Base-by-base conservation (phyloP, 2,888 invertebrate genomes). In the Panzeria rudis region DNA sequence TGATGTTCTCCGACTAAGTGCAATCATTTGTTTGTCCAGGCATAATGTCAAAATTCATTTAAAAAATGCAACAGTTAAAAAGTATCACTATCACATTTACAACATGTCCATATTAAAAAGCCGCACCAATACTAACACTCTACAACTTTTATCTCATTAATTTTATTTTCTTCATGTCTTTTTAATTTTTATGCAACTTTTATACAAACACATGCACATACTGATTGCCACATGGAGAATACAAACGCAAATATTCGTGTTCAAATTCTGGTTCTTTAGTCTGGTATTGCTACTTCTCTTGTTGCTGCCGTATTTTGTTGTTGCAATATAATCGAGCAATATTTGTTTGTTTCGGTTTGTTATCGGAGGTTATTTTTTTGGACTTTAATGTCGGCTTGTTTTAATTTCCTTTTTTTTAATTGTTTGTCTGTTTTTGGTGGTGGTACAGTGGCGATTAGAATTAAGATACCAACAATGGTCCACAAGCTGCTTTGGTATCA, bases 11-110 rank as follows among this genome's bases (percentile, higher is more conserved):
- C 76, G 86, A 71, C 87, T 89, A 89, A 89, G 89, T 89, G 89
- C 89, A 89, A 89, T 89, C 88, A 89, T 89, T 89, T 89, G 89
- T 89, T 88, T 88, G 88, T 86, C 88, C 88, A 87, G 69, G 87
- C 86, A 86, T 87, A 87, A 87, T 87, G 89, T 89, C 89, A 88
- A 87, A 89, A 88, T 87, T 88, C 87, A 88, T 89, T 88, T 88
- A 86, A 82, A 75, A 73, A 76, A 77, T 76, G 76, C 82, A 69
- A 64, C 61, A 68, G 38, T 29, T 66, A 79, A 71, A 64, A 52
- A 32, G 54, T 41, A 54, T 68, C 75, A 75, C 61, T 17, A 73
- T 62, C 69, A 62, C 73, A 61, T 6, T 44, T 23, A n/a, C 82
- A 73, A 38, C 17, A 44, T 38, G 62, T 7, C 29, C 41, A 72